Base-by-base conservation (phyloP, 2,113 vertebrate genomes). In the Diadophis punctatus region DNA sequence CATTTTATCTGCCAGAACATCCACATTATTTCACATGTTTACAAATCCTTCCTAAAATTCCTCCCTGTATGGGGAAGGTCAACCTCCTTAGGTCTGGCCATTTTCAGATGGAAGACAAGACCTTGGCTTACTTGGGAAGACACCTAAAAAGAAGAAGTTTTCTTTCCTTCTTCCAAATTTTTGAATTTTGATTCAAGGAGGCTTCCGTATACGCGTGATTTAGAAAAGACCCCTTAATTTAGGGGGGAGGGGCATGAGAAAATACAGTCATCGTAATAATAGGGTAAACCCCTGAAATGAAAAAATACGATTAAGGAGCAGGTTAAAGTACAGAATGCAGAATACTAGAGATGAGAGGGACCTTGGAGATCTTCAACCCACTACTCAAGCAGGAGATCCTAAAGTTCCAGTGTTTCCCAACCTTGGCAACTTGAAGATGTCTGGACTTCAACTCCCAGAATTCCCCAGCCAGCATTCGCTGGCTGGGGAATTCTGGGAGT, bases 231-330 rank as follows among this genome's bases (percentile, higher is more conserved):
- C n/a, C 34, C 68, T 39, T 80, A 18, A 39, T 39, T 74, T 18
- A 74, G 7, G 6, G n/a, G 68, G 16, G n/a, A 4, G 3, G 16
- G 14, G 16, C n/a, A 22, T 74, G 58, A 55, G 8, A 51, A 87
- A 88, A 86, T 56, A 88, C 95, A 95, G 93, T 94, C 91, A 95
- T 74, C n/a, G 10, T 91, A 58, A 89, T 80, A 90, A 92, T 95
- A 27, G 90, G 91, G 95, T 89, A n/a, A 93, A 91, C 86, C 93
- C 92, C 88, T 88, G n/a, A 90, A 63, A 43, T 91, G 86, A n/a
- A 95, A 48, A 93, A 94, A 93, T 87, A 93, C 55, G 60, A 49
- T 93, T 52, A 51, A 90, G 90, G 94, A 94, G 88, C 88, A 90
- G 53, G 58, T 34, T 93, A 1, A 9, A 52, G 55, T 92, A 43